phyloP scores from a whole-genome alignment of 1,140 invertebrate species.

The Nephila pilipes region DNA sequence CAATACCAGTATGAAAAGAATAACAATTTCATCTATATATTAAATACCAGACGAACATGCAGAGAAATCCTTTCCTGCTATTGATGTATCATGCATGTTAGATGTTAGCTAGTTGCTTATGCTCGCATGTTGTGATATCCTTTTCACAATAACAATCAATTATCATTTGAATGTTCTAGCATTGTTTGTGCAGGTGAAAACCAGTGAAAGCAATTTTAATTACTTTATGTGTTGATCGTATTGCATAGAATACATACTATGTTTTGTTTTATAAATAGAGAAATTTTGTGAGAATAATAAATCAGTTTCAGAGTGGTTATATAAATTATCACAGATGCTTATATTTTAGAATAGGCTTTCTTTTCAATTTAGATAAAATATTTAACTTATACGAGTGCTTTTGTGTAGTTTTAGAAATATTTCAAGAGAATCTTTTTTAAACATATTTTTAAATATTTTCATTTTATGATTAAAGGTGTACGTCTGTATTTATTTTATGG shows the following conservation, averaged over 20 bases:
- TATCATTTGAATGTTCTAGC: constrained; percentile 48
- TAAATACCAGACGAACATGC: not conserved
- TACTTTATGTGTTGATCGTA: not conserved
- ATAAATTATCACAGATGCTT: not conserved
- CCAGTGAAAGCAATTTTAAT: not conserved
- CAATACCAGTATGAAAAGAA: no score
- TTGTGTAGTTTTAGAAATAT: constrained; percentile 9
- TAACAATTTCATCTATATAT: no score
- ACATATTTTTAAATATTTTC: no score
- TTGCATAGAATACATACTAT: not conserved
- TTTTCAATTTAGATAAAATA: not conserved
- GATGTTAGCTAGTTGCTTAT: constrained; percentile 66
- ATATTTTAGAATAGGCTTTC: constrained; percentile 1
- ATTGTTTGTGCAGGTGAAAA: constrained; percentile 33
- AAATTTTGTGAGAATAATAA: not conserved
- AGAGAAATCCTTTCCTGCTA: constrained; percentile 55
- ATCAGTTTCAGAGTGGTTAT: not conserved
- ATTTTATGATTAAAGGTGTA: no score
- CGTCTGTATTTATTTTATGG: no score
- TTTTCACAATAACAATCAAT: constrained; percentile 17
- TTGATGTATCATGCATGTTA: constrained; percentile 73
- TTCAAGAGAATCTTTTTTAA: not conserved
- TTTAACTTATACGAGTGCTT: not conserved
- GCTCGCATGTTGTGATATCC: constrained; percentile 44
- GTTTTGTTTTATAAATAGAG: not conserved